phyloP scores from a whole-genome alignment of 2,113 vertebrate species.

The Corythornis madagascariensis region DNA sequence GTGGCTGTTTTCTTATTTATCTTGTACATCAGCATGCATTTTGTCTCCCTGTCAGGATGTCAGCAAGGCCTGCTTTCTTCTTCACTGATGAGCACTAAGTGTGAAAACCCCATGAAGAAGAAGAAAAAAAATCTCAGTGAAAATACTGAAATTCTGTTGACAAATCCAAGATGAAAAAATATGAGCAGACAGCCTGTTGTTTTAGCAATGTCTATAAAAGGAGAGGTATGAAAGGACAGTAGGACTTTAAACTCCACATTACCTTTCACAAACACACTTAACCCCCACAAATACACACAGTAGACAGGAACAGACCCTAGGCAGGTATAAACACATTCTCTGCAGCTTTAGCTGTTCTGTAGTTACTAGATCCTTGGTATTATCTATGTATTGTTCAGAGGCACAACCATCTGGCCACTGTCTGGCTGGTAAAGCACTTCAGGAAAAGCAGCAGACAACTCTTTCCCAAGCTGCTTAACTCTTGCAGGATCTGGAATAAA shows the following conservation, averaged over 20 bases:
- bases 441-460: background rate
- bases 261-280: background rate
- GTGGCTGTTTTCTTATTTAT: background rate
- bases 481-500: slow-evolving; percentile 4
- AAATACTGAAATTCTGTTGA: background rate
- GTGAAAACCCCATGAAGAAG: background rate
- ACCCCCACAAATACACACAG: too few relatives aligned
- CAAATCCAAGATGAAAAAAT: background rate
- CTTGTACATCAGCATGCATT: background rate
- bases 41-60: background rate
- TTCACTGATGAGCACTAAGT: background rate
- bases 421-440: background rate
- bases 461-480: background rate
- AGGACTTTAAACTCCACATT: background rate
- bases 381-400: background rate
- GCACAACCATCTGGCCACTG: background rate
- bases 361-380: background rate
- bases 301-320: background rate
- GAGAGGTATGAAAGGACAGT: background rate
- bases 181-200: background rate
- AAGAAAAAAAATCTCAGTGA: background rate
- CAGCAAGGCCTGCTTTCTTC: background rate
- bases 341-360: background rate
- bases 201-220: background rate
- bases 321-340: background rate